phyloP scores from a whole-genome alignment of 2,888 invertebrate genomes.

The Troides helena region DNA sequence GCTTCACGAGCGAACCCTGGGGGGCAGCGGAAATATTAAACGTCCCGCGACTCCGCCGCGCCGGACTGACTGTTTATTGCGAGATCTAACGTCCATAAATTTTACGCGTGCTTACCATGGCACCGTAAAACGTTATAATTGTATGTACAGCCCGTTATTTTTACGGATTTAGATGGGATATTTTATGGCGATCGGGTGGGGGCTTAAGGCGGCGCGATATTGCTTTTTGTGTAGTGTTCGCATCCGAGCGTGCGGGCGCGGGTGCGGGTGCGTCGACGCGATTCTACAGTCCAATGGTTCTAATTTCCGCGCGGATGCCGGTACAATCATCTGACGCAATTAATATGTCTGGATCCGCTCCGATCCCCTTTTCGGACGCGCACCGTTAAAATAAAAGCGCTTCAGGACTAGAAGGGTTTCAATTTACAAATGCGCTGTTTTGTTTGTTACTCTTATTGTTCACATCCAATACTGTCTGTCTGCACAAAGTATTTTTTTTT shows the following conservation, averaged over 20 bases:
- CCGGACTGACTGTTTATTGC: slow-evolving; percentile 68
- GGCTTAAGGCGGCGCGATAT: slow-evolving; percentile 42
- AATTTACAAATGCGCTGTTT: slow-evolving; percentile 30
- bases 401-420: slow-evolving; percentile 22
- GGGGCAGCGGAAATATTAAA: slow-evolving; percentile 57
- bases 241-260: slow-evolving; percentile 12
- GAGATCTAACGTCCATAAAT: slow-evolving; percentile 69
- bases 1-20: slow-evolving; percentile 45
- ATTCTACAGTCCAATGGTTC: slow-evolving; percentile 46
- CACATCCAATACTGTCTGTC: not conserved
- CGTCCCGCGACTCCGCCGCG: slow-evolving; percentile 48
- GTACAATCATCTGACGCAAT: slow-evolving; percentile 53
- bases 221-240: slow-evolving; percentile 38
- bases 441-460: slow-evolving; percentile 12
- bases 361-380: slow-evolving; percentile 39
- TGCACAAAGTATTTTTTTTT: slow-evolving; percentile 2
- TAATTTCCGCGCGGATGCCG: slow-evolving; percentile 63
- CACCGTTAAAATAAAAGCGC: slow-evolving; percentile 30
- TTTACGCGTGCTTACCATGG: slow-evolving; percentile 70
- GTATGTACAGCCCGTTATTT: slow-evolving; percentile 64
- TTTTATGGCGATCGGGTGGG: slow-evolving; percentile 42
- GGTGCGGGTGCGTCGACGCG: slow-evolving; percentile 24
- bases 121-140: slow-evolving; percentile 72
- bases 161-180: slow-evolving; percentile 57
- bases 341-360: slow-evolving; percentile 56